phyloP scores from a whole-genome alignment of 2,797 vertebrate genomes.

The Thaleichthys pacificus region DNA sequence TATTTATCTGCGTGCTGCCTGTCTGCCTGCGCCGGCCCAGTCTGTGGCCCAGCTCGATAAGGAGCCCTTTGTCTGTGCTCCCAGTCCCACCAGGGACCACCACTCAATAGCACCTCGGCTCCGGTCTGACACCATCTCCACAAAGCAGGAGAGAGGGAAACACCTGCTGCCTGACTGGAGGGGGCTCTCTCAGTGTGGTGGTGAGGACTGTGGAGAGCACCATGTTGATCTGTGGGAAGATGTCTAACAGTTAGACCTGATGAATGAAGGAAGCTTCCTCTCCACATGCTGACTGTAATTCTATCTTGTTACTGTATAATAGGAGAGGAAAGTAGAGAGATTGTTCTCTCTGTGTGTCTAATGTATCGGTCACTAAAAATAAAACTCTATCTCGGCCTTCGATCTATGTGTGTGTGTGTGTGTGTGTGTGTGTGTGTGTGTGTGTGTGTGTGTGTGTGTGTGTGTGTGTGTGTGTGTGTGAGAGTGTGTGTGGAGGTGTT shows the following conservation, averaged over 20 bases:
- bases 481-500: slow-evolving; percentile 30
- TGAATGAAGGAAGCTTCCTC: too few relatives aligned
- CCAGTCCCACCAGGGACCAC: slow-evolving; percentile 6
- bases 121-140: background rate
- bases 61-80: too few relatives aligned
- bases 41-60: too few relatives aligned
- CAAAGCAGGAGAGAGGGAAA: background rate
- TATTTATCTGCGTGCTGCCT: too few relatives aligned
- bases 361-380: background rate
- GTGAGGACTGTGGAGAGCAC: too few relatives aligned
- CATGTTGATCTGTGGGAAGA: too few relatives aligned
- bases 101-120: slow-evolving; percentile 4
- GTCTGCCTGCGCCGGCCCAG: too few relatives aligned
- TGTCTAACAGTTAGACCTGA: too few relatives aligned
- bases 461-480: slow-evolving; percentile 36
- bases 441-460: background rate
- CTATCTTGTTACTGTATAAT: too few relatives aligned
- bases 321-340: too few relatives aligned
- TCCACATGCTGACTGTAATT: too few relatives aligned
- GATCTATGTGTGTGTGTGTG: slow-evolving; percentile 1
- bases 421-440: background rate
- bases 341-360: background rate
- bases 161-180: background rate
- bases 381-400: background rate
- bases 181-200: background rate